These are phyloP conservation scores for Lithodes maja DNA, from an alignment of 2,888 invertebrate genomes.

Conservation along the genomic window DNA sequence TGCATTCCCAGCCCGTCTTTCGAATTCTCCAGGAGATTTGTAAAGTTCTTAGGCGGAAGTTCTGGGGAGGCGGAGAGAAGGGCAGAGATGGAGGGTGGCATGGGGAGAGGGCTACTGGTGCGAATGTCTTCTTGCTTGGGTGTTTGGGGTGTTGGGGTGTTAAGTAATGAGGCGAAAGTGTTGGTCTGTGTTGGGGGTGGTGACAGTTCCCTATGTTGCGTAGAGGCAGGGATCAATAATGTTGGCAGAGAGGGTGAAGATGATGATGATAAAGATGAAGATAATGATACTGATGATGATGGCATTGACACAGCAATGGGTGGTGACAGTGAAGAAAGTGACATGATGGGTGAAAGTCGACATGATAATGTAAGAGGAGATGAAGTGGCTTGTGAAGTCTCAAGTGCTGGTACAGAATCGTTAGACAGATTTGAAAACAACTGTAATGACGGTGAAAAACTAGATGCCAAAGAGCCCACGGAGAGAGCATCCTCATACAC, in stretches of 20 bases:
- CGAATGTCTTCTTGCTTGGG: not conserved
- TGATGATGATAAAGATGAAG: not conserved
- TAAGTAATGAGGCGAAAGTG: conserved; percentile 43
- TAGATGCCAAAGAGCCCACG: not conserved
- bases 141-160: conserved; percentile 46
- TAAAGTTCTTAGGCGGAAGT: conserved; percentile 26
- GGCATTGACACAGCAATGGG: not conserved
- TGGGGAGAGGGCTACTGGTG: conserved; percentile 20
- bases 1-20: not conserved
- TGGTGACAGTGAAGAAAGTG: not conserved
- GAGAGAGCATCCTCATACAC: not conserved
- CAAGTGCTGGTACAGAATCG: conserved; percentile 42
- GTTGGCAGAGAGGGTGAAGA: conserved; percentile 13
- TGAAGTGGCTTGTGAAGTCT: conserved; percentile 23
- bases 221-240: conserved; percentile 37
- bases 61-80: conserved; percentile 40
- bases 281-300: too few relatives aligned
- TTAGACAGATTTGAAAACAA: conserved; percentile 41
- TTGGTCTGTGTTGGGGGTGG: conserved; percentile 53
- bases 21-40: conserved; percentile 31
- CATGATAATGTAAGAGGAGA: conserved; percentile 22
- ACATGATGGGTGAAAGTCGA: not conserved
- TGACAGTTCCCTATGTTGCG: conserved; percentile 49
- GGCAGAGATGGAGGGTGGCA: conserved; percentile 34
- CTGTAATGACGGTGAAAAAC: conserved; percentile 11